Percentiles rank a stretch among this genome's conserved stretches.
Conservation (phyloP, 2,113 vertebrate genomes). For the Pithys albifrons region DNA sequence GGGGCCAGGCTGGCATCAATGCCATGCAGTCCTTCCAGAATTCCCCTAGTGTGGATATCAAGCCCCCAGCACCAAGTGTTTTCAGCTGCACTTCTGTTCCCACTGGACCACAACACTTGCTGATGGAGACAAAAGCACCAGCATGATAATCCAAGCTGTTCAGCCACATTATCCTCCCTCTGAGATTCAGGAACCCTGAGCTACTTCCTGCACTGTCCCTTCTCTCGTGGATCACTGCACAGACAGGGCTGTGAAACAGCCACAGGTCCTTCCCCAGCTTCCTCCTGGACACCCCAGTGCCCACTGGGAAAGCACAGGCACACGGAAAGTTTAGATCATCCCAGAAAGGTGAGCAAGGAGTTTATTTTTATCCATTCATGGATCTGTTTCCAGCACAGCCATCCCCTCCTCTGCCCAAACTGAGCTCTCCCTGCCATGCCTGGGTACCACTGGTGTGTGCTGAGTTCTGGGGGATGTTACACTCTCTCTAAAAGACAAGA, state of each 20-base stretch:
- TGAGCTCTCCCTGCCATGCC: background rate
- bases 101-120: background rate
- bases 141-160: background rate
- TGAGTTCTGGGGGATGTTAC: background rate
- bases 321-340: background rate
- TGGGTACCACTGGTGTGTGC: background rate
- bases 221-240: background rate
- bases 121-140: background rate
- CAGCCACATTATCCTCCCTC: background rate
- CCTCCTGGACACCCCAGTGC: background rate
- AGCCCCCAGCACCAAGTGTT: background rate
- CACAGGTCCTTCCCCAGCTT: background rate
- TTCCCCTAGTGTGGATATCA: rapidly evolving
- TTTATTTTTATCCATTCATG: rapidly evolving
- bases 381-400: background rate
- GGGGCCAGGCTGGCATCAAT: background rate
- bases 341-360: background rate
- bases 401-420: background rate
- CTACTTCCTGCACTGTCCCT: background rate
- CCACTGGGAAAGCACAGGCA: background rate
- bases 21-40: background rate
- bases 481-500: background rate
- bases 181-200: background rate
- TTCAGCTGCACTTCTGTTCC: background rate
- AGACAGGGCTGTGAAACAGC: background rate